Base-by-base conservation (phyloP, 2,113 vertebrate species). In the Lepisosteus osseus region DNA sequence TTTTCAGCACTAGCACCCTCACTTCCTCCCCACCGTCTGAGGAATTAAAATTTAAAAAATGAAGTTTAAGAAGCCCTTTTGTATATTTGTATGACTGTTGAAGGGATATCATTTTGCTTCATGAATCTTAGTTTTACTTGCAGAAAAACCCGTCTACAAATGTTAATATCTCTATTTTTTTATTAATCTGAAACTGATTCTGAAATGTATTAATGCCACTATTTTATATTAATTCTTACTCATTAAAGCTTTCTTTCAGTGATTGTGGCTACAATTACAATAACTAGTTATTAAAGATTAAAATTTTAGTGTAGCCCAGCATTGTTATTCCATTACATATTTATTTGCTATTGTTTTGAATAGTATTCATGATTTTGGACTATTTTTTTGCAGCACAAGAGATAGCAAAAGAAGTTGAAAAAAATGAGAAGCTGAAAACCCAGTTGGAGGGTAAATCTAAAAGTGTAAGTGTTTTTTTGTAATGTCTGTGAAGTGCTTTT, bases 341-440 rank as follows among this genome's bases (percentile, higher is more conserved):
- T 51, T 51, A 29, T 29, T 29, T 29, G 29, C 29, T 1, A 1
- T 29, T 29, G 29, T 29, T 29, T 29, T 29, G 29, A 29, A 29
- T 29, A 29, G 11, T 68, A 15, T 56, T 17, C 41, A 15, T 6
- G n/a, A 13, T 6, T 51, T 65, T 56, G 62, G 61, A 6, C 44
- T 82, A 6, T 88, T 68, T 86, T 72, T 84, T 76, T 82, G 90
- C 91, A 99, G 97, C 84, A 86, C 86, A 92, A 72, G 94, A 96
- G 75, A 90, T 98, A 65, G 94, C 93, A 47, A 92, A 91, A 88
- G 95, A 98, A 78, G 79, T 99, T 77, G 94, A 96, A 83, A 89
- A 76, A 72, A 94, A 89, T 1, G 96, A 98, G 91, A 96, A 93
- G 87, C 86, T 86, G 4, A 92, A 86, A 65, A 82, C 79, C 77